Evolutionary conservation across 2,888 invertebrate genomes (phyloP).

Genomic region (Leptinotarsa juncta): DNA sequence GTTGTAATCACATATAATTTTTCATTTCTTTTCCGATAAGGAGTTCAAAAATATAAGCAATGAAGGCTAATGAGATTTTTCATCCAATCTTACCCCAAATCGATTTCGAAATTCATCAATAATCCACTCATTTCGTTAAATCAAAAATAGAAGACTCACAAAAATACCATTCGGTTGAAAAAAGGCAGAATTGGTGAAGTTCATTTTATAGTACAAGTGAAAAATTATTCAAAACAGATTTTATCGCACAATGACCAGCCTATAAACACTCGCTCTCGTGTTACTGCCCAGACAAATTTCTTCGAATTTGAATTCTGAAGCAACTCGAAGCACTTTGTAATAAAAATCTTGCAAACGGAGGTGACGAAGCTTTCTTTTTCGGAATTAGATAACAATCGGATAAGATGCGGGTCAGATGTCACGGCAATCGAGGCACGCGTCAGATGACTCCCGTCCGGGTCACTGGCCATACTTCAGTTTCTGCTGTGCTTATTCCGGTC

Average conservation of each 20-base stretch:
- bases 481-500: slow-evolving; percentile 18
- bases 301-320: slow-evolving; percentile 24
- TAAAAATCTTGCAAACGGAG: slow-evolving; percentile 32
- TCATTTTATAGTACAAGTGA: too few relatives aligned
- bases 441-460: slow-evolving; percentile 39
- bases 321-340: slow-evolving; percentile 13
- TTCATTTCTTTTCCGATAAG: too few relatives aligned
- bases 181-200: too few relatives aligned
- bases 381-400: slow-evolving; percentile 35
- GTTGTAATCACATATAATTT: too few relatives aligned
- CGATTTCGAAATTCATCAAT: too few relatives aligned
- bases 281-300: slow-evolving; percentile 18
- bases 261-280: not conserved
- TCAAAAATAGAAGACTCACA: too few relatives aligned
- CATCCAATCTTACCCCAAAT: too few relatives aligned
- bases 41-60: too few relatives aligned
- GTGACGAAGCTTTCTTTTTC: slow-evolving; percentile 34
- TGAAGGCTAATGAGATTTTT: too few relatives aligned
- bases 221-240: too few relatives aligned
- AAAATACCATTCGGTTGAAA: too few relatives aligned
- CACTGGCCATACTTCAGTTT: slow-evolving; percentile 37
- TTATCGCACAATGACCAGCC: not conserved
- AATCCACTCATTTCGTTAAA: too few relatives aligned
- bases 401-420: slow-evolving; percentile 38
- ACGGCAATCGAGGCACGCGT: slow-evolving; percentile 39